Evolutionary conservation across 2,888 invertebrate genomes (phyloP).

Genomic region (Chrysotoxum bicinctum): DNA sequence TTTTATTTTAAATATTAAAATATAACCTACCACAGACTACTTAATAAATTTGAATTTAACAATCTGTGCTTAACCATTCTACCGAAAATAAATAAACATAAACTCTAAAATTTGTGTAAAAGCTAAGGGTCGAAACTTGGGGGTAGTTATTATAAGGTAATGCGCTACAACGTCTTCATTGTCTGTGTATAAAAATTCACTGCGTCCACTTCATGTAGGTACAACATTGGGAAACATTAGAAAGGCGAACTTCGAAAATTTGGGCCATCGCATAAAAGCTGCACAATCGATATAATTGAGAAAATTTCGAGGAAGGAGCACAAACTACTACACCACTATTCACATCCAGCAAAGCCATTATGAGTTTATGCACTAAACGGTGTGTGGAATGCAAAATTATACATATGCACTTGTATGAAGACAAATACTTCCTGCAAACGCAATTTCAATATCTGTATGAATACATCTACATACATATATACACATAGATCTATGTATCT

Average conservation of each 20-base stretch:
- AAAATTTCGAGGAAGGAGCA: conserved; percentile 57
- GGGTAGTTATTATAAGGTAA: conserved; percentile 16
- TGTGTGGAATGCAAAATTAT: conserved; percentile 42
- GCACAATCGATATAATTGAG: conserved; percentile 74
- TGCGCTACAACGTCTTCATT: conserved; percentile 35
- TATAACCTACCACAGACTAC: neutral
- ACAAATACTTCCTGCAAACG: conserved; percentile 63
- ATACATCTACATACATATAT: neutral
- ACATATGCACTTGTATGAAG: neutral
- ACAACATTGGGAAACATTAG: conserved; percentile 51
- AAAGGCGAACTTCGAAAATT: conserved; percentile 71
- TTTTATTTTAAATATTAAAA: too few relatives aligned
- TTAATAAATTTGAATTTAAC: too few relatives aligned
- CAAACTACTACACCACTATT: conserved; percentile 22
- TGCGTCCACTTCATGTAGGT: conserved; percentile 41
- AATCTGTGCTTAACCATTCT: neutral
- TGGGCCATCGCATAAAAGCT: conserved; percentile 74
- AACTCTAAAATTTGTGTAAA: neutral
- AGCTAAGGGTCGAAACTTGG: conserved; percentile 7
- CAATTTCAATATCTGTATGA: conserved; percentile 39
- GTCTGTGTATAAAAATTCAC: conserved; percentile 33
- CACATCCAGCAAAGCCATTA: conserved; percentile 34
- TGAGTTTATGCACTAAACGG: conserved; percentile 46
- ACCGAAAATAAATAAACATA: conserved; percentile 3
- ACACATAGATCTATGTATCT: neutral